Base-by-base conservation (phyloP, 2,113 vertebrate genomes). In the Eidolon helvum region DNA sequence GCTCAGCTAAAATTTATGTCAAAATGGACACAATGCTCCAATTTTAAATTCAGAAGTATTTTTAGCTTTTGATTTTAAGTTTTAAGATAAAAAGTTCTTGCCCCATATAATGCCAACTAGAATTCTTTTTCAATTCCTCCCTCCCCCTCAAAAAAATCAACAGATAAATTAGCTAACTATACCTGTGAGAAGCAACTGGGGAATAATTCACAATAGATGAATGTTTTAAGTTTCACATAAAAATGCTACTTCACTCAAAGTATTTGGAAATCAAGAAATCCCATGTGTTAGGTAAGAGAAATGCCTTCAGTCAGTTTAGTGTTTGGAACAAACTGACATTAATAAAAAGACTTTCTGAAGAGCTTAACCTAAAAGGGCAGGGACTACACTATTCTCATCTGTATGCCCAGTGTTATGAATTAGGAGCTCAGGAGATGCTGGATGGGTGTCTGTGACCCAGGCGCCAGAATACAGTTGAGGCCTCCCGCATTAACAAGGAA, bases 21-120 rank as follows among this genome's bases (percentile, higher is more conserved):
- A 77, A 79, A 74, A 96, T 40, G 57, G 77, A 55, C 75, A 95
- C 74, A 71, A 61, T 48, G 21, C 35, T 48, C 35, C 15, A 69
- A 86, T 50, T 86, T 75, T 38, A 72, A 71, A 69, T 74, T 95
- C 72, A 74, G 87, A 91, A 35, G 33, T 57, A 77, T 18, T 95
- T 86, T 75, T 48, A 87, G 57, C 80, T 80, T 92, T 57, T 68
- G 59, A 61, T 71, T 92, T 90, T 71, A 71, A 92, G 71, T 71
- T 93, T 53, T 68, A 71, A 80, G 28, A 50, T 48, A 66, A 82
- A 79, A 88, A 74, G 50, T 26, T 24, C 24, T 21, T 75, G 22
- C 28, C 35, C 19, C 53, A 50, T 69, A 75, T 19, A 57, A 55
- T 65, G n/a, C 45, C 59, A 90, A 83, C 28, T 61, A 55, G 16